Conservation (phyloP, 2,888 invertebrate species). For the Lasioglossum morio region DNA sequence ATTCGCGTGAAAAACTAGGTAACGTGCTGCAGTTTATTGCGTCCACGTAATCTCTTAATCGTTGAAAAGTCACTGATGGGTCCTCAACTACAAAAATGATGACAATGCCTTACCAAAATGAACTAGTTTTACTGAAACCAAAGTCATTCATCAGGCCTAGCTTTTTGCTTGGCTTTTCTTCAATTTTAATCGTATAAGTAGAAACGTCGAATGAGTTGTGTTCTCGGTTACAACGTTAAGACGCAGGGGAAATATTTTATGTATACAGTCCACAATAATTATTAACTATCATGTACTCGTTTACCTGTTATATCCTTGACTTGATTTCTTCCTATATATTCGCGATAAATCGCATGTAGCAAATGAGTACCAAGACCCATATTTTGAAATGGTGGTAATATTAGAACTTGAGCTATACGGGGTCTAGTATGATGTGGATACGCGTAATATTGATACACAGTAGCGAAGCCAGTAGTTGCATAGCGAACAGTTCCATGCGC, state of each 20-base stretch:
- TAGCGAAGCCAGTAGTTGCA: conserved; percentile 94
- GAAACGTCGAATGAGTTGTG: not conserved
- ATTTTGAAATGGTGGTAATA: conserved; percentile 96
- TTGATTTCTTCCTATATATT: conserved; percentile 85
- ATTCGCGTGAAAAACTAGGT: conserved; percentile 88
- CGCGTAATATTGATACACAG: conserved; percentile 97
- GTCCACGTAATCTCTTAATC: conserved; percentile 96
- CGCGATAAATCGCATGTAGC: conserved; percentile 87
- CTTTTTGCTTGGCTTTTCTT: conserved; percentile 6
- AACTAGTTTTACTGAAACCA: conserved; percentile 55
- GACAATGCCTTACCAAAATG: conserved; percentile 57
- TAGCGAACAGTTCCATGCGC: conserved; percentile 87
- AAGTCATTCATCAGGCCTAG: conserved; percentile 48
- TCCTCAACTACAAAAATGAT: conserved; percentile 92
- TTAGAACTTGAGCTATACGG: conserved; percentile 96
- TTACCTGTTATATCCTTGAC: conserved; percentile 91
- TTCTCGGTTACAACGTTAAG: not conserved
- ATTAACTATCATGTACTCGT: not conserved
- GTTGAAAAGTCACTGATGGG: conserved; percentile 95
- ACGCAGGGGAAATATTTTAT: not conserved
- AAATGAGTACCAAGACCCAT: conserved; percentile 94
- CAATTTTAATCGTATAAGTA: not conserved
- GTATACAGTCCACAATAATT: not conserved
- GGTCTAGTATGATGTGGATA: conserved; percentile 95
- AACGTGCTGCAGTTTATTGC: conserved; percentile 90